Percentiles rank a stretch among this genome's conserved stretches.
Conservation (phyloP, 2,888 invertebrate species). For the Lepidochrysops patricia region DNA sequence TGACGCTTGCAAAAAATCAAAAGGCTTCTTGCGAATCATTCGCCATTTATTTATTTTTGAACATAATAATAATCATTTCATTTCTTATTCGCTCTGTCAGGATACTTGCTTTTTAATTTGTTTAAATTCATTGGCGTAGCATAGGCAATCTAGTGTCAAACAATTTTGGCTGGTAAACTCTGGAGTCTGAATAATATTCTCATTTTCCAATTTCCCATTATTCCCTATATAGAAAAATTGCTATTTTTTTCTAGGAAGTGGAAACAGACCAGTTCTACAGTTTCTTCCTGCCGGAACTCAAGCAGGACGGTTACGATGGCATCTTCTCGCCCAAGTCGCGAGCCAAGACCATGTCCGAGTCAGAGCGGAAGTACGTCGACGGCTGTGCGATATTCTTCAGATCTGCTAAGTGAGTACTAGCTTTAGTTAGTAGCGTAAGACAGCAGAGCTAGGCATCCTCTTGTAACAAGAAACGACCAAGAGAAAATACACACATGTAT, state of each 20-base stretch:
- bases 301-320: constrained; percentile 92
- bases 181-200: no score
- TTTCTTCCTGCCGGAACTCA: constrained; percentile 95
- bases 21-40: background rate
- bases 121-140: no score
- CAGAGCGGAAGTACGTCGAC: constrained; percentile 97
- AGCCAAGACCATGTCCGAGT: constrained; percentile 98
- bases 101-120: no score
- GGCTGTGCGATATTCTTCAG: constrained; percentile 99
- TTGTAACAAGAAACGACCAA: no score
- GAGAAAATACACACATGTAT: no score
- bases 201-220: no score
- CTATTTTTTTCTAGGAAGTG: constrained; percentile 82
- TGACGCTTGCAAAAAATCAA: background rate
- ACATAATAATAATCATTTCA: background rate
- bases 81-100: no score
- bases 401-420: constrained; percentile 85
- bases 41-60: background rate
- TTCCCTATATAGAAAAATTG: background rate
- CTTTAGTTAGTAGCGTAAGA: no score
- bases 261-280: constrained; percentile 99
- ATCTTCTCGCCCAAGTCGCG: constrained; percentile 98
- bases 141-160: no score
- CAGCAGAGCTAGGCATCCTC: background rate
- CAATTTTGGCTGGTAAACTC: no score